A percentile compares a stretch with the other conserved stretches of the same genome.
Conservation (phyloP, 2,113 vertebrate genomes). For the Pontoporia blainvillei region DNA sequence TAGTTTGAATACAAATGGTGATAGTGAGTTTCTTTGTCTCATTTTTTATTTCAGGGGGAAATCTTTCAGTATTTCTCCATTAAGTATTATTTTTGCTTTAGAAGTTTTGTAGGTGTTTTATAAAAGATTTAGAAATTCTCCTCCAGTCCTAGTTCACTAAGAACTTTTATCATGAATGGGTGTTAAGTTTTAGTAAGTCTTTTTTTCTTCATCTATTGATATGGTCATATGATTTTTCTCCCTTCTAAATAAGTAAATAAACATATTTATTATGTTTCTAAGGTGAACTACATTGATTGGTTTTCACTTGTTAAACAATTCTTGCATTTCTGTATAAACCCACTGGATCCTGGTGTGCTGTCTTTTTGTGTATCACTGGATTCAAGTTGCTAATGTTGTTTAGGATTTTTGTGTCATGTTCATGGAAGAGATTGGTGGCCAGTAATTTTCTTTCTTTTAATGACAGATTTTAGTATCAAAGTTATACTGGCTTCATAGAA, state of each 20-base stretch:
- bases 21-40: not conserved
- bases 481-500: not conserved
- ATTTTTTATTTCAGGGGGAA: not conserved
- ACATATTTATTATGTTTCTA: not conserved
- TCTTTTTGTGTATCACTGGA: not conserved
- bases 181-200: not conserved
- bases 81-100: not conserved
- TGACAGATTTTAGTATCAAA: not conserved
- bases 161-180: not conserved
- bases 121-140: not conserved
- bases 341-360: not conserved
- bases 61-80: not conserved
- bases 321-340: not conserved
- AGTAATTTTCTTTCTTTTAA: not conserved
- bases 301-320: not conserved
- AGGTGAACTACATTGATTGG: not conserved
- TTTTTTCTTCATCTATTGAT: not conserved
- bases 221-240: not conserved
- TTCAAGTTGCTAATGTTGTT: not conserved
- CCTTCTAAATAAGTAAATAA: not conserved
- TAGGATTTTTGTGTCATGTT: not conserved
- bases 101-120: not conserved
- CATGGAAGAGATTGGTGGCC: not conserved
- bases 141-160: not conserved
- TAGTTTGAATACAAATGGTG: not conserved